phyloP scores from a whole-genome alignment of 92 coral and sea anemone species.

The Actinostola sp. region DNA sequence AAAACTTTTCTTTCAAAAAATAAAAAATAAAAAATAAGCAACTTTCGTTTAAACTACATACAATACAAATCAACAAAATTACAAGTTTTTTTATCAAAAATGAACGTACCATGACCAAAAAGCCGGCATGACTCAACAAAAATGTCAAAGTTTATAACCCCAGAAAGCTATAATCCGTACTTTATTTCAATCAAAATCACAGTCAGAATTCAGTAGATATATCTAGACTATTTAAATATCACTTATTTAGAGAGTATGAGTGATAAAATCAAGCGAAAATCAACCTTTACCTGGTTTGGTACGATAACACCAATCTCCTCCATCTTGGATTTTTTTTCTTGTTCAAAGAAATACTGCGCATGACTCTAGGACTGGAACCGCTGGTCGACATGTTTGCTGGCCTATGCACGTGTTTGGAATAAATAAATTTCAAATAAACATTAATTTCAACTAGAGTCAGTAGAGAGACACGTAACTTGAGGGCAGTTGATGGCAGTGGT shows the following conservation, averaged over 20 bases:
- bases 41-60: background rate
- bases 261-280: background rate
- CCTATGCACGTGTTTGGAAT: constrained; percentile 16
- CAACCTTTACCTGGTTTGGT: constrained; percentile 72
- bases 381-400: constrained; percentile 22
- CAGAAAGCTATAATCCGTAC: background rate
- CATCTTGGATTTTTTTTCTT: constrained; percentile 89
- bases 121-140: constrained; percentile 42
- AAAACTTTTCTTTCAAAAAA: background rate
- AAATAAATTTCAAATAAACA: background rate
- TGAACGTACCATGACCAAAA: background rate
- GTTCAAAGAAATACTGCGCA: constrained; percentile 37
- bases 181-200: background rate
- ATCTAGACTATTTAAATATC: background rate
- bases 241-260: background rate
- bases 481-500: no score
- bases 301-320: constrained; percentile 95
- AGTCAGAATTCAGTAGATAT: background rate
- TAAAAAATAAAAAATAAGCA: no score
- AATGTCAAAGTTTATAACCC: constrained; percentile 1
- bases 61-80: background rate
- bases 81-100: background rate
- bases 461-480: background rate
- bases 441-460: background rate
- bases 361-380: constrained; percentile 53